Percentiles rank a stretch among this genome's conserved stretches.
These are phyloP conservation scores for Tillus elongatus DNA, from an alignment of 2,888 invertebrate genomes.

Conservation along the genomic window DNA sequence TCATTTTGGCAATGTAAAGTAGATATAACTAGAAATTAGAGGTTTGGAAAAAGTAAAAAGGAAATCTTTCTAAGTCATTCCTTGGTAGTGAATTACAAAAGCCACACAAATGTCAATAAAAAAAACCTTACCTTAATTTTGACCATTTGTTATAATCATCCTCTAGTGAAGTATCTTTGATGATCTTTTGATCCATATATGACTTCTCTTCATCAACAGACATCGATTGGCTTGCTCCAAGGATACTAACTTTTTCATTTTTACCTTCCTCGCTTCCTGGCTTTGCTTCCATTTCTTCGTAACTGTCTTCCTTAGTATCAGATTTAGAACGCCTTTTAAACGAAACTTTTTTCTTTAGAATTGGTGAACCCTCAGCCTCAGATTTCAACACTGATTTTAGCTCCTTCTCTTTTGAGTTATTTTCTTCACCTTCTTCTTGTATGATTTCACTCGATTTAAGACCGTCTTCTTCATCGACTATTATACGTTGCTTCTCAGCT, in stretches of 20 bases:
- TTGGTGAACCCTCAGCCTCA: constrained; percentile 26
- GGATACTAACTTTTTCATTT: constrained; percentile 16
- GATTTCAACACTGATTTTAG: constrained; percentile 28
- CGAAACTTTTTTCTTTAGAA: constrained; percentile 38
- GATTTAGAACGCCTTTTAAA: constrained; percentile 34
- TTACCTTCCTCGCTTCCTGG: constrained; percentile 18
- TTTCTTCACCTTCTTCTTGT: constrained; percentile 21
- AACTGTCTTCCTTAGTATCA: constrained; percentile 26
- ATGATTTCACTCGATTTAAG: constrained; percentile 30
- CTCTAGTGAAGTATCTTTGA: constrained; percentile 33
- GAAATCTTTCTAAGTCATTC: no score
- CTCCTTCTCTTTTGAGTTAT: constrained; percentile 16
- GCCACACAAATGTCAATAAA: no score
- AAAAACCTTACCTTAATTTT: constrained; percentile 40
- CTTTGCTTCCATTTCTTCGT: constrained; percentile 26
- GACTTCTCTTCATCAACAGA: constrained; percentile 33
- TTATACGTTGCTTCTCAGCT: constrained; percentile 16
- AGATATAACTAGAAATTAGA: no score
- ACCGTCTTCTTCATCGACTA: constrained; percentile 39
- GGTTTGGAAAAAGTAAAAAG: no score
- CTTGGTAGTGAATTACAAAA: no score
- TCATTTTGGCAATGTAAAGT: no score
- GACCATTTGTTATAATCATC: constrained; percentile 40
- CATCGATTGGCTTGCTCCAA: constrained; percentile 29
- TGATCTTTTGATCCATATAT: constrained; percentile 32